Evolutionary conservation across 2,888 invertebrate genomes (phyloP).

Genomic region (Drosophila acutilabella): DNA sequence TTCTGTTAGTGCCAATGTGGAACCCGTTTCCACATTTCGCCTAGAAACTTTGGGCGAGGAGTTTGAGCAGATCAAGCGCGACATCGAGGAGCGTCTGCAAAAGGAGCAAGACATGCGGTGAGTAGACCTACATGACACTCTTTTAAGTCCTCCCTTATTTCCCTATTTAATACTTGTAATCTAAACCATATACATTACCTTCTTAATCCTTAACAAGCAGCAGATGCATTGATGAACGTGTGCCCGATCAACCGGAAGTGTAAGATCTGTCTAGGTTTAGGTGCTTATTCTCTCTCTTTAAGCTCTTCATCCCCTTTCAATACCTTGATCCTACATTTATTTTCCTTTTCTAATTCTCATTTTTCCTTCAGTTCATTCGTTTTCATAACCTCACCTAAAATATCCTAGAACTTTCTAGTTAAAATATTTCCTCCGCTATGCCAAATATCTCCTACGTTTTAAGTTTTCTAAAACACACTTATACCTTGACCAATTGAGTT

Average conservation of each 20-base stretch:
- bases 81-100: constrained; percentile 87
- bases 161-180: neutral
- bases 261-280: constrained; percentile 48
- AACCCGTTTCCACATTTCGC: constrained; percentile 87
- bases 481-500: too few species aligned
- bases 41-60: constrained; percentile 87
- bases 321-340: too few species aligned
- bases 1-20: constrained; percentile 41
- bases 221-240: constrained; percentile 42
- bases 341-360: too few species aligned
- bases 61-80: constrained; percentile 86
- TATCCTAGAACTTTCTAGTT: too few species aligned
- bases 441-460: too few species aligned
- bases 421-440: too few species aligned
- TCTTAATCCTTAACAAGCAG: constrained; percentile 46
- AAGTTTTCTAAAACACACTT: too few species aligned
- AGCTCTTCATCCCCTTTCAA: too few species aligned
- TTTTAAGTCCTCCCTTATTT: neutral
- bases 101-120: constrained; percentile 85
- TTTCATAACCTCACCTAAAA: too few species aligned
- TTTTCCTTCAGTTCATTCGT: too few species aligned
- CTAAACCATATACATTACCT: neutral
- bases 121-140: constrained; percentile 32
- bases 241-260: constrained; percentile 68
- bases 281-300: too few species aligned